Evolutionary conservation across 2,888 invertebrate genomes (phyloP).

Genomic region (Ptychoptera contaminata): DNA sequence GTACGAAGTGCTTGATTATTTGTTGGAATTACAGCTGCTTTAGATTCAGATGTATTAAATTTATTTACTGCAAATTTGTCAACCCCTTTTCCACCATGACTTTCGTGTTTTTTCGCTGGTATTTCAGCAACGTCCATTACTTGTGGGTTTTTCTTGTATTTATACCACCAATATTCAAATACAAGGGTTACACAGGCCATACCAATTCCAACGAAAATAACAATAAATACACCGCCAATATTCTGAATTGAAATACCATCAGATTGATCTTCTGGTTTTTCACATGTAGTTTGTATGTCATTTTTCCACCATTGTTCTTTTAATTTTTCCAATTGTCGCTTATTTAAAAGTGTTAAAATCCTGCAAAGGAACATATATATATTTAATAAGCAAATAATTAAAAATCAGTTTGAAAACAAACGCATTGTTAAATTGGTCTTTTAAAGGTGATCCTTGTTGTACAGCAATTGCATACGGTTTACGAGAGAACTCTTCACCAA

Average conservation of each 20-base stretch:
- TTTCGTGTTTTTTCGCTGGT: neutral
- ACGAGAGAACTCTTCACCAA: constrained; percentile 92
- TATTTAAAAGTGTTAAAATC: constrained; percentile 84
- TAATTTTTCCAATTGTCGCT: constrained; percentile 77
- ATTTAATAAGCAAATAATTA: neutral
- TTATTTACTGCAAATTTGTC: too few species aligned
- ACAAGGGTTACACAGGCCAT: constrained; percentile 80
- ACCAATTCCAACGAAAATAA: constrained; percentile 89
- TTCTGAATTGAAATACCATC: constrained; percentile 97
- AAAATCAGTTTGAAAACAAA: constrained; percentile 34
- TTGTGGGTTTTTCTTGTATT: constrained; percentile 48
- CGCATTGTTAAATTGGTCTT: constrained; percentile 92
- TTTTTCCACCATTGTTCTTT: constrained; percentile 91
- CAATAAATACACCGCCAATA: constrained; percentile 95
- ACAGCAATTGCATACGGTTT: constrained; percentile 97
- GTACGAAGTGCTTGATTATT: too few species aligned
- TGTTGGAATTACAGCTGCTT: too few species aligned
- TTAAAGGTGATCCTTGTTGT: constrained; percentile 86
- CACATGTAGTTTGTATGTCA: constrained; percentile 57
- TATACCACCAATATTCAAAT: constrained; percentile 91
- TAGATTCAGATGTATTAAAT: too few species aligned
- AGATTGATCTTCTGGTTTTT: constrained; percentile 80
- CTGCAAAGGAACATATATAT: constrained; percentile 33
- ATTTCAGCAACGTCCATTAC: constrained; percentile 46
- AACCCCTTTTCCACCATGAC: too few species aligned